phyloP scores from a whole-genome alignment of 2,888 invertebrate species.

The Platycnemis pennipes region DNA sequence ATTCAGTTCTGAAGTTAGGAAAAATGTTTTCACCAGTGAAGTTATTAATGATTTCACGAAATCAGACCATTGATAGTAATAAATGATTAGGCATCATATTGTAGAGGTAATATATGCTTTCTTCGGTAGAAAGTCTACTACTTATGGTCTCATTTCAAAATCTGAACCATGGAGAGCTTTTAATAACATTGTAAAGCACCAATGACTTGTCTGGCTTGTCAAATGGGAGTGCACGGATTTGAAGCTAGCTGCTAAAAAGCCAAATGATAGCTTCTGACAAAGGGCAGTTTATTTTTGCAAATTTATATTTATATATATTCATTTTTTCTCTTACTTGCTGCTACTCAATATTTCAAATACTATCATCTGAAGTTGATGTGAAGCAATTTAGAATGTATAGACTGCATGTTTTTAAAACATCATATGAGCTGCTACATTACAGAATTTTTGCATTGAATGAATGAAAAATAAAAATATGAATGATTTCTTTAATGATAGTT shows the following conservation, averaged over 20 bases:
- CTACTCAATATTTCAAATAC: not conserved
- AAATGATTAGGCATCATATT: no score
- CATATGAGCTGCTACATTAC: not conserved
- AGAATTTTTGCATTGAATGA: not conserved
- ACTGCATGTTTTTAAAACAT: not conserved
- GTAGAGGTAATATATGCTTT: no score
- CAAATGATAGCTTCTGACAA: not conserved
- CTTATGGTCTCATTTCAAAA: not conserved
- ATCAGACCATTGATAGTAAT: no score
- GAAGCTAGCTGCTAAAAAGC: conserved; percentile 25
- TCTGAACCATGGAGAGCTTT: not conserved
- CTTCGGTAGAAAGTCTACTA: not conserved
- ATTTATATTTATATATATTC: not conserved
- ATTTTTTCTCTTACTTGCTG: not conserved
- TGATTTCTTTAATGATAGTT: not conserved
- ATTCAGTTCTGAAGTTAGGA: no score
- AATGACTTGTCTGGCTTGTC: not conserved
- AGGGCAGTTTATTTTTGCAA: not conserved
- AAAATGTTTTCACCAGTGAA: no score
- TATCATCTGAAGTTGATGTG: not conserved
- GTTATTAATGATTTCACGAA: no score
- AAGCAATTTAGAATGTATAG: not conserved
- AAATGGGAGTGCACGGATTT: conserved; percentile 1
- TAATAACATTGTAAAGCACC: not conserved
- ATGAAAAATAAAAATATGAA: not conserved